Conservation (phyloP, 2,113 vertebrate species). For the Semicossyphus pulcher region DNA sequence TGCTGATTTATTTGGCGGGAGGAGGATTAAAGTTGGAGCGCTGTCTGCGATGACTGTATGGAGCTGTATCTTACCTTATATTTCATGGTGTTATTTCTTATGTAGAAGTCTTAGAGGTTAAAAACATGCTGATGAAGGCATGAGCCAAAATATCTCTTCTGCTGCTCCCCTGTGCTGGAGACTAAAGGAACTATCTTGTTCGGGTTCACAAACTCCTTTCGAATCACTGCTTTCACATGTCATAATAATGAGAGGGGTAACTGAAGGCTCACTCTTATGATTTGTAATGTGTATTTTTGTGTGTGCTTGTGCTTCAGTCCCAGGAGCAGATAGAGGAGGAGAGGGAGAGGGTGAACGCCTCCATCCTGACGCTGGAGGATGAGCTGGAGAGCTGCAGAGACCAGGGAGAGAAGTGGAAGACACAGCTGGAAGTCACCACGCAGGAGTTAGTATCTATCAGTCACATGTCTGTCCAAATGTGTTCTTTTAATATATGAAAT, state of each 20-base stretch:
- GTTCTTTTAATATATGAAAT: neutral
- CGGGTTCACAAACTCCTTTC: neutral
- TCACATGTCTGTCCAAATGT: neutral
- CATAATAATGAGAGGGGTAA: neutral
- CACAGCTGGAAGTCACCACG: slow-evolving; percentile 86
- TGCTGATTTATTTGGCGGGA: slow-evolving; percentile 40
- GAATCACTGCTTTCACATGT: neutral
- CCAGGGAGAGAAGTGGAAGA: slow-evolving; percentile 87
- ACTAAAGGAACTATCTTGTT: neutral
- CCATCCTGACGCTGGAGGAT: slow-evolving; percentile 86
- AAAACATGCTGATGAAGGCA: slow-evolving; percentile 12
- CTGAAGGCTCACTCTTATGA: neutral
- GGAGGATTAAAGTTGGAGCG: slow-evolving; percentile 44
- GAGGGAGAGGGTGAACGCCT: slow-evolving; percentile 86
- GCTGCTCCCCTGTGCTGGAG: neutral
- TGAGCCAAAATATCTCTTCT: neutral
- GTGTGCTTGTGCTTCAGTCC: slow-evolving; percentile 74
- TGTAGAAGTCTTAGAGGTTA: neutral
- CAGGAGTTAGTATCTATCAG: slow-evolving; percentile 84
- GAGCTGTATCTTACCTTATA: slow-evolving; percentile 10
- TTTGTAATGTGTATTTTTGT: neutral
- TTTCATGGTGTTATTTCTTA: slow-evolving; percentile 10
- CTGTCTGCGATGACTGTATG: slow-evolving; percentile 5
- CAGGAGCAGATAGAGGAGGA: slow-evolving; percentile 89
- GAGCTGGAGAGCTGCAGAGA: slow-evolving; percentile 88